Conservation (phyloP, 1,140 invertebrate species). For the Himalopsyche phryganea region DNA sequence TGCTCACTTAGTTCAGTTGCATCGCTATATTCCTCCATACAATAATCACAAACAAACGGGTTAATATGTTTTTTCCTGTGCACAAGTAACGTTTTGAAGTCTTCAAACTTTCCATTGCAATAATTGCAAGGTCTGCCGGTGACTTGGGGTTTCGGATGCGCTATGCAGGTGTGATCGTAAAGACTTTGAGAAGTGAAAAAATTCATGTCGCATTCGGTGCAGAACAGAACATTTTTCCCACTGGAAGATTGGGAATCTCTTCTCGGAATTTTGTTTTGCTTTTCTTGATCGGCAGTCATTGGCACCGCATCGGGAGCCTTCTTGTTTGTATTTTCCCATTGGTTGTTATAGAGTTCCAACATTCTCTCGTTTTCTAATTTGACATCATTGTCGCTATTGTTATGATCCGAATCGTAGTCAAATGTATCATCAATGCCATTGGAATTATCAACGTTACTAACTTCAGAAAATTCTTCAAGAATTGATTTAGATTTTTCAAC, state of each 20-base stretch:
- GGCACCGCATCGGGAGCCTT: too few species aligned
- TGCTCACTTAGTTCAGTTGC: constrained; percentile 39
- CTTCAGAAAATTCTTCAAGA: neutral
- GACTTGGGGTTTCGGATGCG: constrained; percentile 39
- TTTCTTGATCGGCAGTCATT: too few species aligned
- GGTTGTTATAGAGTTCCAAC: neutral
- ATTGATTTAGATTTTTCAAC: constrained; percentile 43
- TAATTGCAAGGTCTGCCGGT: constrained; percentile 47
- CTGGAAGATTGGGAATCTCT: too few species aligned
- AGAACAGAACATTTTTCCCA: constrained; percentile 24
- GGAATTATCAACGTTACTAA: too few species aligned
- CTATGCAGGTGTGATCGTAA: constrained; percentile 40
- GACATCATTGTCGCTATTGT: neutral
- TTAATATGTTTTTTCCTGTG: constrained; percentile 47
- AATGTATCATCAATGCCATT: too few species aligned
- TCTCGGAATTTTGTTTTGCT: too few species aligned
- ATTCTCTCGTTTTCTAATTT: neutral
- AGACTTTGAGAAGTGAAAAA: constrained; percentile 40
- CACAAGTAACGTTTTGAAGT: constrained; percentile 43
- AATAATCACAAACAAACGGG: constrained; percentile 47
- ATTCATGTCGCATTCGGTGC: constrained; percentile 46
- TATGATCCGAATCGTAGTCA: neutral
- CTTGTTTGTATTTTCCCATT: too few species aligned
- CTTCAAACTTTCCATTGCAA: constrained; percentile 49
- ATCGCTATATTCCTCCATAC: constrained; percentile 46